phyloP scores from a whole-genome alignment of 2,888 invertebrate genomes.

The Tryphoninae sp. region DNA sequence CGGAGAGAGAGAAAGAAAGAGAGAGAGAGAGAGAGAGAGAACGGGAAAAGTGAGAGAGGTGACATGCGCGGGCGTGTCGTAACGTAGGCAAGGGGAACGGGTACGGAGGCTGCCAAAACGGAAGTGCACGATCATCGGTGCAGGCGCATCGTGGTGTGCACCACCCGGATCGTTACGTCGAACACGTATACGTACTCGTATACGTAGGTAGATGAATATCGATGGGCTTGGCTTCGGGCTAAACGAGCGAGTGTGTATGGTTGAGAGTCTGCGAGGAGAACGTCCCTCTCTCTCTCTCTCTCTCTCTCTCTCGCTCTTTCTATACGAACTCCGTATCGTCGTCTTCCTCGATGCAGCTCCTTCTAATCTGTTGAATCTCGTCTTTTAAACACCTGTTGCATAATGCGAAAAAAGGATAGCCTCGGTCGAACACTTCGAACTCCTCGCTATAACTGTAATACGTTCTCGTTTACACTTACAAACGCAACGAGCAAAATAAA shows the following conservation, averaged over 20 bases:
- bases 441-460: background rate
- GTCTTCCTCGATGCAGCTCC: slow-evolving; percentile 57
- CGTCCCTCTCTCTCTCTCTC: slow-evolving; percentile 37
- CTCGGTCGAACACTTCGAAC: background rate
- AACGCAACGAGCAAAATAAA: background rate
- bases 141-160: slow-evolving; percentile 12
- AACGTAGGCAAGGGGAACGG: background rate
- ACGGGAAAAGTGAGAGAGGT: too few species aligned
- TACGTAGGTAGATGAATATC: background rate
- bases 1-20: background rate
- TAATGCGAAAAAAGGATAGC: slow-evolving; percentile 23
- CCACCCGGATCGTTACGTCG: slow-evolving; percentile 3
- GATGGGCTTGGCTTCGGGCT: slow-evolving; percentile 34
- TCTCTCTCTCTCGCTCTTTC: background rate
- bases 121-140: slow-evolving; percentile 31
- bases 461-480: background rate
- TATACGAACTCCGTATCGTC: slow-evolving; percentile 37
- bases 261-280: slow-evolving; percentile 36
- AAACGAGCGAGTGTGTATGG: background rate
- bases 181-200: background rate
- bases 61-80: too few species aligned
- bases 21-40: background rate
- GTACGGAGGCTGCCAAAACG: slow-evolving; percentile 21
- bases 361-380: slow-evolving; percentile 54
- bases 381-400: slow-evolving; percentile 42